Evolutionary conservation across 2,888 invertebrate species (phyloP), one percentile per base, ranked within the genome.

Genomic region (Pyrrhosoma nymphula): DNA sequence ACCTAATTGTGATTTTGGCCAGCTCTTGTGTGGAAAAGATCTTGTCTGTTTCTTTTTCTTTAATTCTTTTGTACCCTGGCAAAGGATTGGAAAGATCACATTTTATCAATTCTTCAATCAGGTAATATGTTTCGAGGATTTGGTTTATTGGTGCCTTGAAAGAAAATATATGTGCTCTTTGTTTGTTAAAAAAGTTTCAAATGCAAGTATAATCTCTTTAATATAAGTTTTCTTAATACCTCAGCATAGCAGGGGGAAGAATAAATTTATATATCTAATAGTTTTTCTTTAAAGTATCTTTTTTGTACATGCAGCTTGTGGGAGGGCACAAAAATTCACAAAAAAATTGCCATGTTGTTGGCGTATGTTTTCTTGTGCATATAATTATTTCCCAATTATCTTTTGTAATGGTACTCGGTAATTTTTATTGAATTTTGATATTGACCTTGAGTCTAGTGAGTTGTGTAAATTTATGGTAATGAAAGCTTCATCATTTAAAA

Each of bases 391-490:
- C 69, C 69, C 14, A 82, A 1, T 82, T 82, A 82, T 35, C 35
- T 82, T 82, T 82, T 82, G 82, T 82, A 69, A 69, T 63, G 93
- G 93, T 93, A 69, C 93, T 93, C 93, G 18, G n/a, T 93, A 69
- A 75, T 47, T 93, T 93, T 93, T 93, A 93, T 93, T 63, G 14
- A 63, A 93, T 93, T 93, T 93, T 93, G 93, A 93, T 93, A 93
- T 47, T 93, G 93, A 69, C 69, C 93, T 93, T n/a, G 47, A 93
- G 69, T 63, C 63, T 90, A 35, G 69, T 55, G 35, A 93, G 16
- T 35, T 82, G 14, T 82, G 30, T 82, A 30, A 82, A 82, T 18
- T 82, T 35, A 82, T 82, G 30, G 75, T 35, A 35, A 82, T 82
- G 35, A 30, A 16, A 35, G 82, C 30, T 82, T 82, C 82, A 82